Percentiles rank a stretch among this genome's conserved stretches.
Evolutionary conservation across 1,140 invertebrate species (phyloP).

Genomic region (Saccostrea glomerata): DNA sequence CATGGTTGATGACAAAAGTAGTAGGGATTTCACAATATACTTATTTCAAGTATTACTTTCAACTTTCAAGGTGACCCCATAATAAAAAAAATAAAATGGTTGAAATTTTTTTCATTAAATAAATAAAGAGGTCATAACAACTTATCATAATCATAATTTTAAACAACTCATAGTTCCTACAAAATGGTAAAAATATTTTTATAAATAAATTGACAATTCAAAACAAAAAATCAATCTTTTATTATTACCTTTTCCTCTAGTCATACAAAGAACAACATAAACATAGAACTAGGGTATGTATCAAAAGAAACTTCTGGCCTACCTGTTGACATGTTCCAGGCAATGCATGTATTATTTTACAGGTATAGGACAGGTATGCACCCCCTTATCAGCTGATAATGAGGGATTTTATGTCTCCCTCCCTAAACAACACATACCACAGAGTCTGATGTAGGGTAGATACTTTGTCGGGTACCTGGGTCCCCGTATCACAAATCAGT

Average conservation of each 20-base stretch:
- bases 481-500: neutral
- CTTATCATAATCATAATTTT: neutral
- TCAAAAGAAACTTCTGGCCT: neutral
- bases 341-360: neutral
- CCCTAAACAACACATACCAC: conserved; percentile 17
- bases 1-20: no score
- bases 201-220: no score
- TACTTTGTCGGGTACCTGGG: no score
- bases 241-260: no score
- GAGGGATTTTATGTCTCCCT: neutral
- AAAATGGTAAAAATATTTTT: no score
- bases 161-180: no score
- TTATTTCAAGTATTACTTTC: neutral
- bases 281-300: neutral
- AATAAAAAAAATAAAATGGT: neutral
- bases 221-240: no score
- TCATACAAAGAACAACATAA: no score
- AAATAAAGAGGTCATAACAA: neutral
- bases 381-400: neutral
- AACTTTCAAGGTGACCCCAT: conserved; percentile 12
- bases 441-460: neutral
- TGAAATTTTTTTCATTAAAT: neutral
- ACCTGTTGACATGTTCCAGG: neutral
- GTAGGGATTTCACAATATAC: neutral
- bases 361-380: neutral